A percentile compares a stretch with the other conserved stretches of the same genome.
Conservation (phyloP, 2,888 invertebrate species). For the Nephrotoma appendiculata region DNA sequence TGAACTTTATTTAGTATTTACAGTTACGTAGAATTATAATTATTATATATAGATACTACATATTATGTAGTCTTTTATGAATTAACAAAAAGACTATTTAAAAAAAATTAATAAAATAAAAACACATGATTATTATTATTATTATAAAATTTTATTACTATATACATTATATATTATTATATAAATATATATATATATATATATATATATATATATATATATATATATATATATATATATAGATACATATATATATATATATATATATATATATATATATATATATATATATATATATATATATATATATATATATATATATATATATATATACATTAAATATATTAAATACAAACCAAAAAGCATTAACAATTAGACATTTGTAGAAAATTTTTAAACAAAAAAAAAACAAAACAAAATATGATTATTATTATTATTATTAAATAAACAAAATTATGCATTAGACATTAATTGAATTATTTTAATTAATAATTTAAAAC, state of each 20-base stretch:
- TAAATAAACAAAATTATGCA: not conserved
- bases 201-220: not conserved
- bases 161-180: not conserved
- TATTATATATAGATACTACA: not conserved
- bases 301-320: not conserved
- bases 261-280: not conserved
- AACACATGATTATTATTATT: not conserved
- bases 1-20: constrained; percentile 2
- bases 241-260: not conserved
- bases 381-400: not conserved
- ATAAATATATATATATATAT: no score
- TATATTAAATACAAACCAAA: not conserved
- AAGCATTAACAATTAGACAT: not conserved
- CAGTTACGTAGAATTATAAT: not conserved
- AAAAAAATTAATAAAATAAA: not conserved
- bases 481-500: not conserved
- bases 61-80: not conserved
- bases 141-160: not conserved
- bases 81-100: not conserved
- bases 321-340: no score
- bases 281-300: not conserved
- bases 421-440: not conserved
- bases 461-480: not conserved
- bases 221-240: no score
- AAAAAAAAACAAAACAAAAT: not conserved